These are phyloP conservation scores for Emmelina monodactyla DNA, from an alignment of 2,888 invertebrate genomes.

Conservation along the genomic window DNA sequence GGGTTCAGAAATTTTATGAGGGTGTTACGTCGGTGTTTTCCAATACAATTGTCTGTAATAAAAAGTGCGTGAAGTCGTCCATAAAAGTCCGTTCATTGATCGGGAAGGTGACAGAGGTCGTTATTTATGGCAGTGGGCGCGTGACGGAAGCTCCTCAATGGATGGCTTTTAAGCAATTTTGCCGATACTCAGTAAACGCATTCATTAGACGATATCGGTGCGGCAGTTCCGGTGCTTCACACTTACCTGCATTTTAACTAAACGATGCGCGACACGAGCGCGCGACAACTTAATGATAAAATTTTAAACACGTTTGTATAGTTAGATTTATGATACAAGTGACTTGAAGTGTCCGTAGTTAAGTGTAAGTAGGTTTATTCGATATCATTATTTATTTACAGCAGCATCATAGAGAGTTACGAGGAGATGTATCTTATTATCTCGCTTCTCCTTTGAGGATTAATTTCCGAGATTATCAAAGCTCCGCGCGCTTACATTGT, in stretches of 20 bases:
- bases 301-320: too few relatives aligned
- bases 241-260: constrained; percentile 28
- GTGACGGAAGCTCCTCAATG: constrained; percentile 23
- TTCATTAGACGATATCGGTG: constrained; percentile 1
- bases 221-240: constrained; percentile 12
- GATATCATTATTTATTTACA: too few relatives aligned
- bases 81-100: constrained; percentile 13
- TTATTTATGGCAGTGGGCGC: constrained; percentile 16
- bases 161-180: constrained; percentile 16
- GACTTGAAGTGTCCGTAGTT: too few relatives aligned
- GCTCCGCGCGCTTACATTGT: too few relatives aligned
- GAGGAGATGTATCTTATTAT: too few relatives aligned
- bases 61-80: constrained; percentile 12
- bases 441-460: too few relatives aligned
- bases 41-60: neutral
- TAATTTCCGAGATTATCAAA: too few relatives aligned
- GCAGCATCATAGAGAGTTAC: too few relatives aligned
- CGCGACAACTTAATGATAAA: too few relatives aligned
- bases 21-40: neutral
- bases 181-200: constrained; percentile 10
- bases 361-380: too few relatives aligned
- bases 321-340: too few relatives aligned
- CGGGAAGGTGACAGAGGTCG: constrained; percentile 15
- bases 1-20: neutral
- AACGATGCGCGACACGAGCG: too few relatives aligned